phyloP scores from a whole-genome alignment of 2,888 invertebrate species.

The Itoplectis maculator region DNA sequence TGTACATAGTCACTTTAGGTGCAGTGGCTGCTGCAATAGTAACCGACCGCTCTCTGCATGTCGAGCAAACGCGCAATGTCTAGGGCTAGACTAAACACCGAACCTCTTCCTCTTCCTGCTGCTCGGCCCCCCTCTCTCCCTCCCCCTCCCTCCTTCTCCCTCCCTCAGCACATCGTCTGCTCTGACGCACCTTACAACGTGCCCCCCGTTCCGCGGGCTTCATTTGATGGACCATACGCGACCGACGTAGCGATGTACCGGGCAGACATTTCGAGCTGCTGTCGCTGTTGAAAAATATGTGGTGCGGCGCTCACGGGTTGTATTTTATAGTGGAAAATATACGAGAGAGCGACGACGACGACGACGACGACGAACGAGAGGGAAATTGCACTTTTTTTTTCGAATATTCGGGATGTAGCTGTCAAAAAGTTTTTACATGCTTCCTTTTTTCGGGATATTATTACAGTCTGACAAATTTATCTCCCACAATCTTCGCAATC shows the following conservation, averaged over 20 bases:
- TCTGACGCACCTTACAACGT: conserved; percentile 55
- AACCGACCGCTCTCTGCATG: conserved; percentile 61
- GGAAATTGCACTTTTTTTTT: not conserved
- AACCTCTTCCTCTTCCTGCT: conserved; percentile 30
- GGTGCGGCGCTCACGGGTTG: not conserved
- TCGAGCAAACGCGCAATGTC: conserved; percentile 65
- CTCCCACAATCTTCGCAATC: no score
- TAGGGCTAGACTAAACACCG: conserved; percentile 64
- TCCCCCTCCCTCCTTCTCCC: not conserved
- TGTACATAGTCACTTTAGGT: conserved; percentile 51
- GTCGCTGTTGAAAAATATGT: conserved; percentile 1
- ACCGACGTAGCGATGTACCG: not conserved
- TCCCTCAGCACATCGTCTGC: conserved; percentile 44
- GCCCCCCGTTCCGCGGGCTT: conserved; percentile 60
- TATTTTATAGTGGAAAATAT: not conserved
- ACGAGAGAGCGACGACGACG: no score
- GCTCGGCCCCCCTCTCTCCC: not conserved
- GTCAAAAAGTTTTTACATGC: no score
- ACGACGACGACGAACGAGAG: not conserved
- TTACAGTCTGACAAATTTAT: no score
- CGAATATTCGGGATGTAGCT: not conserved
- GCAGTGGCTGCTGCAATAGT: conserved; percentile 65
- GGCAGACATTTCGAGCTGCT: not conserved
- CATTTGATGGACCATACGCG: conserved; percentile 57
- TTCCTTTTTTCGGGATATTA: no score